These are phyloP conservation scores for Zaprionus inermis DNA, from an alignment of 1,140 invertebrate genomes.

Conservation along the genomic window DNA sequence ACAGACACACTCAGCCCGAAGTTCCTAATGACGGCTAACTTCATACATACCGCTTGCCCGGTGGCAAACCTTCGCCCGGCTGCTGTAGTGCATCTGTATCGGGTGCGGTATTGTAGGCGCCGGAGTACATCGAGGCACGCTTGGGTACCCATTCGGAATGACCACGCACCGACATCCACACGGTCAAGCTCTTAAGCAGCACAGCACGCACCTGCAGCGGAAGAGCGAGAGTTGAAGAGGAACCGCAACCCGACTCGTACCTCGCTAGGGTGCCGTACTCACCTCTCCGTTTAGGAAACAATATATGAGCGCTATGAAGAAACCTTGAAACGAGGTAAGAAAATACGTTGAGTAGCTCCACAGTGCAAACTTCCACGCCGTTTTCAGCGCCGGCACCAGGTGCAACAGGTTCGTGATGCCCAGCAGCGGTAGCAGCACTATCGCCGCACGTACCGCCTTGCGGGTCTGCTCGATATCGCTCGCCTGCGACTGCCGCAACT, in stretches of 20 bases:
- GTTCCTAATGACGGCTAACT: not conserved
- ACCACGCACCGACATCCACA: conserved; percentile 85
- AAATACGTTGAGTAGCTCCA: conserved; percentile 93
- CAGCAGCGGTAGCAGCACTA: conserved; percentile 92
- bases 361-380: conserved; percentile 89
- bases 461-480: conserved; percentile 92
- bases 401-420: conserved; percentile 92
- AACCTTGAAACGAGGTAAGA: conserved; percentile 93
- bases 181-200: conserved; percentile 86
- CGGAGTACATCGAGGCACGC: conserved; percentile 85
- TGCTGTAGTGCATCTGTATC: conserved; percentile 74
- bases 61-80: conserved; percentile 37
- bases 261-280: conserved; percentile 53
- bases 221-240: not conserved
- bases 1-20: not conserved
- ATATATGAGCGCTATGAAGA: conserved; percentile 93
- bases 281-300: conserved; percentile 96
- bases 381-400: conserved; percentile 88
- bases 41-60: conserved; percentile 57
- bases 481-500: conserved; percentile 90
- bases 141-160: conserved; percentile 84
- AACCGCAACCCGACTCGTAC: not conserved
- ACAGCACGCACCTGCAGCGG: conserved; percentile 86
- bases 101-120: conserved; percentile 77
- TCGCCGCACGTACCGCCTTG: conserved; percentile 91